Percentiles rank a stretch among this genome's conserved stretches.
These are phyloP conservation scores for Caenorhabditis sp. DNA, from an alignment of 2,888 invertebrate genomes.

Conservation along the genomic window DNA sequence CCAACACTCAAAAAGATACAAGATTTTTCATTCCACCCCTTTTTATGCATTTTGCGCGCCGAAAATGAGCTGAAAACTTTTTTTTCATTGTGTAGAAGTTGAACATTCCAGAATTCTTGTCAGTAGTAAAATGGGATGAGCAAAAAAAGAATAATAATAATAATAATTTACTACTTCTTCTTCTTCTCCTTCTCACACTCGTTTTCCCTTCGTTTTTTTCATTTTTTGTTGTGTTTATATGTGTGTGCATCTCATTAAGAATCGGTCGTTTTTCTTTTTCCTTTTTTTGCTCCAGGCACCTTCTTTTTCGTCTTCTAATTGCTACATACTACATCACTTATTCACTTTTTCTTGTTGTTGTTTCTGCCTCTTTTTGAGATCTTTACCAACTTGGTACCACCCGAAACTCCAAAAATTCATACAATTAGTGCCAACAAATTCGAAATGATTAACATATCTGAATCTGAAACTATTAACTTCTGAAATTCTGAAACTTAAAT, in stretches of 20 bases:
- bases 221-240: not conserved
- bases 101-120: not conserved
- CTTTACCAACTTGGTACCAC: too few species aligned
- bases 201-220: not conserved
- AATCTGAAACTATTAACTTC: too few species aligned
- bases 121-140: not conserved
- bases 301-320: not conserved
- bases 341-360: not conserved
- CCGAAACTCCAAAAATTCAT: too few species aligned
- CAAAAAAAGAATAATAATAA: too few species aligned
- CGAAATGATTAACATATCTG: too few species aligned
- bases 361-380: too few species aligned
- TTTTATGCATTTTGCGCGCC: too few species aligned
- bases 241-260: conserved; percentile 1
- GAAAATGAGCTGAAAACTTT: too few species aligned
- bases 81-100: too few species aligned
- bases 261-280: not conserved
- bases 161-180: not conserved
- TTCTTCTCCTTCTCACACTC: conserved; percentile 1
- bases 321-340: not conserved
- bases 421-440: too few species aligned
- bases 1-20: conserved; percentile 1
- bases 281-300: conserved; percentile 1
- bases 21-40: not conserved
- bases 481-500: too few species aligned